phyloP scores from a whole-genome alignment of 2,113 vertebrate genomes.

The Phainopepla nitens region DNA sequence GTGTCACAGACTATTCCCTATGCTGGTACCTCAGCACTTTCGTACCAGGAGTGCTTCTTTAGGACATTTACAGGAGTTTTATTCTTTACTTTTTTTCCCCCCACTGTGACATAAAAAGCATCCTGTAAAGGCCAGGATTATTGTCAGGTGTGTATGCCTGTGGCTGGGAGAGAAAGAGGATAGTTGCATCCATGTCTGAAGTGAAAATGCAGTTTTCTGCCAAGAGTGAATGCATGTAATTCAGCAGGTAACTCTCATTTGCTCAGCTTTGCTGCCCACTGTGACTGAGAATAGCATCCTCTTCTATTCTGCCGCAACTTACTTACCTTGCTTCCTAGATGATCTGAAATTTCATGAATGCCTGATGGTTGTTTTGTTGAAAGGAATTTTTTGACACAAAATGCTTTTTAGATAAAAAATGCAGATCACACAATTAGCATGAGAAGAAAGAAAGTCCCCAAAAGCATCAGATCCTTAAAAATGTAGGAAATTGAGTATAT shows the following conservation, averaged over 20 bases:
- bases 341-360: not conserved
- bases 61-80: not conserved
- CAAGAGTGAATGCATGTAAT: not conserved
- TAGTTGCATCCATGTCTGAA: not conserved
- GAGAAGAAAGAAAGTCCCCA: not conserved
- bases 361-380: not conserved
- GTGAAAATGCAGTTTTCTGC: not conserved
- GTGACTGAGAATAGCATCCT: not conserved
- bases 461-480: not conserved
- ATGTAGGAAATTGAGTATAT: not conserved
- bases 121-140: not conserved
- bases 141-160: not conserved
- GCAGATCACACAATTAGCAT: not conserved
- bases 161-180: not conserved
- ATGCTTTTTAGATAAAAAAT: not conserved
- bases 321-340: not conserved
- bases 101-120: not conserved
- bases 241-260: not conserved
- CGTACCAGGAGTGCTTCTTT: not conserved
- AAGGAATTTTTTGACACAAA: not conserved
- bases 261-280: not conserved
- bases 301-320: not conserved
- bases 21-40: not conserved
- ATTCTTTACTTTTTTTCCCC: rapidly evolving
- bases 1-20: not conserved